phyloP scores from a whole-genome alignment of 2,113 vertebrate species.

The Chaenocephalus aceratus region DNA sequence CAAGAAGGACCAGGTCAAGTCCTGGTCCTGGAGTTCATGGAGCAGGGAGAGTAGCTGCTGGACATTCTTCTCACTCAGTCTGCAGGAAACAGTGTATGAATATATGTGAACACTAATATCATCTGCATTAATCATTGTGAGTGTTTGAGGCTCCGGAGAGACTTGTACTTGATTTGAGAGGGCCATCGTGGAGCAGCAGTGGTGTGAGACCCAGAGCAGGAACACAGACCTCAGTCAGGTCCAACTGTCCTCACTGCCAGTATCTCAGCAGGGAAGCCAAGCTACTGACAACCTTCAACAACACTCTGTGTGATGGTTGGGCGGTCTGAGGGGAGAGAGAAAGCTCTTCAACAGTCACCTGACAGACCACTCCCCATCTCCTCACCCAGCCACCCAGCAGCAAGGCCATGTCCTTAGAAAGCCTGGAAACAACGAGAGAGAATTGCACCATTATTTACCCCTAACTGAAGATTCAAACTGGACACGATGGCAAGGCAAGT shows the following conservation, averaged over 20 bases:
- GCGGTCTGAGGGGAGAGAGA: neutral
- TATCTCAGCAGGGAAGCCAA: slow-evolving; percentile 37
- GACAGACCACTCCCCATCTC: neutral
- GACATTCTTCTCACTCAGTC: neutral
- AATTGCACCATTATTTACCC: neutral
- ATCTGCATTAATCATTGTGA: rapidly evolving
- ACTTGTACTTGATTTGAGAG: slow-evolving; percentile 38
- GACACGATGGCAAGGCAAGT: no score
- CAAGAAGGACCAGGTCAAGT: slow-evolving; percentile 10
- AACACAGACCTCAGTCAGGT: slow-evolving; percentile 41
- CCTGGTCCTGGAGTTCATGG: slow-evolving; percentile 24
- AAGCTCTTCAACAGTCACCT: neutral
- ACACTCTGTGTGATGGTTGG: neutral
- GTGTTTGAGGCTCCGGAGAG: neutral
- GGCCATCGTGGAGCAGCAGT: slow-evolving; percentile 38
- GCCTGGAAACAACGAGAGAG: slow-evolving; percentile 9
- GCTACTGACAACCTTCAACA: slow-evolving; percentile 29
- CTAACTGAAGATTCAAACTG: neutral
- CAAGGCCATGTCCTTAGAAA: slow-evolving; percentile 13
- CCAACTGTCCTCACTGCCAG: slow-evolving; percentile 18
- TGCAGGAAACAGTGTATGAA: neutral
- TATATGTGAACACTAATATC: neutral
- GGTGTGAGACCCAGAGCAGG: slow-evolving; percentile 34
- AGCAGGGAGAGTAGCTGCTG: slow-evolving; percentile 21
- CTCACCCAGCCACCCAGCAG: slow-evolving; percentile 26